These are phyloP conservation scores for Botrylloides violaceus DNA, from an alignment of 23 tunicate species.

Conservation along the genomic window DNA sequence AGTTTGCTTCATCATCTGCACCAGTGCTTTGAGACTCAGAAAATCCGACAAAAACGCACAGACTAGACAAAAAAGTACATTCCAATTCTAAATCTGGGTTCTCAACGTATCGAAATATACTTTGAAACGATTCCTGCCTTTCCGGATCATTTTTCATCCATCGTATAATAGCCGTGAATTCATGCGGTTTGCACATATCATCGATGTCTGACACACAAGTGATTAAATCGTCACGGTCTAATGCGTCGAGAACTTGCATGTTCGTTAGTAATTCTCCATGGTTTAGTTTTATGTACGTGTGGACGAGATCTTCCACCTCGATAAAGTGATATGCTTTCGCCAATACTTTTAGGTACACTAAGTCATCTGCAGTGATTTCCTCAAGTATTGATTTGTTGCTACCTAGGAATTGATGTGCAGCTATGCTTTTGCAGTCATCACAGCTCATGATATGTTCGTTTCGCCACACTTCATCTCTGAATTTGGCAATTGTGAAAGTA, in stretches of 20 bases:
- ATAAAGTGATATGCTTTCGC: not conserved
- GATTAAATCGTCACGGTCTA: not conserved
- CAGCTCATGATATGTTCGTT: not conserved
- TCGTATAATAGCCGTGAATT: not conserved
- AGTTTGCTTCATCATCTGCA: not conserved
- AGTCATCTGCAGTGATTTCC: not conserved
- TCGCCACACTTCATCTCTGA: not conserved
- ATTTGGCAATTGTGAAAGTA: not conserved
- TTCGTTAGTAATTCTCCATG: not conserved
- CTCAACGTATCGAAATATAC: not conserved
- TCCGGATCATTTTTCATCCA: not conserved
- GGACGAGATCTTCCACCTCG: not conserved
- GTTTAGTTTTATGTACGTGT: not conserved
- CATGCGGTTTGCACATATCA: not conserved
- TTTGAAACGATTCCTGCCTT: not conserved
- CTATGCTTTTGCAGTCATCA: not conserved
- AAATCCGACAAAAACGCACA: not conserved
- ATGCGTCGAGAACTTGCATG: not conserved
- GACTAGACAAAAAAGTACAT: not conserved
- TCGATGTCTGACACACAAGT: not conserved
- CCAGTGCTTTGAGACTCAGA: not conserved
- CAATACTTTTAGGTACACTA: not conserved
- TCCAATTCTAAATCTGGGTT: not conserved
- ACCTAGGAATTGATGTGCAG: not conserved
- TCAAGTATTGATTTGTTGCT: not conserved